Base-by-base conservation (phyloP, 2,113 vertebrate species). In the Pionites leucogaster region DNA sequence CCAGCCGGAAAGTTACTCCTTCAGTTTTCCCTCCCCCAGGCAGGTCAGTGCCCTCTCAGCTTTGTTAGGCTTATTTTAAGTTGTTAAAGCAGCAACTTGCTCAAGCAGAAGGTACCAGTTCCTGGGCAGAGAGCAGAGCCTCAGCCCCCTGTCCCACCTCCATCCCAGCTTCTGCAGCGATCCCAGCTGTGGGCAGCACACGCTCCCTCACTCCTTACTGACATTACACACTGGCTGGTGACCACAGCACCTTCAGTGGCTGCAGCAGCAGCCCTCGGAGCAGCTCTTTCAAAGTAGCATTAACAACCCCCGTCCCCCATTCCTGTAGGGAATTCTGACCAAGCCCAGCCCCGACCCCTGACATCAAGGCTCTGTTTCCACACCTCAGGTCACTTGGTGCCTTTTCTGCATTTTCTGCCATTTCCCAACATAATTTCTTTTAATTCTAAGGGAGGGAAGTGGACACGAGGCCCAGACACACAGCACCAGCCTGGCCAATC, bases 211-310 rank as follows among this genome's bases (percentile, higher is more conserved):
- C 27, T 62, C 57, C 33, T 19, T 27, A 62, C 3, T 41, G 41
- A 13, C 44, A 27, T 27, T 33, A 12, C 67, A 12, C 2, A 3
- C 24, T 3, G 1, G 1, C 14, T 11, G 5, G 29, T 7, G 46
- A 35, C 39, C 4, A 1, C 1, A 39, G 25, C 33, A n/a, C 39
- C 39, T 69, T 5, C 13, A 29, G 13, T 13, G 2, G 2, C 65
- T 19, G 18, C 81, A 50, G 19, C 59, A 37, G 4, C 52, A 4
- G 10, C n/a, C 23, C 60, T 33, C 2, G 1, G 33, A 64, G 35
- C 55, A 16, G 25, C 11, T 12, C 71, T 69, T 24, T 24, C 88
- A 31, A 22, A 55, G 41, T 13, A 46, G 33, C 5, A 1, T 15
- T 35, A 31, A 46, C 23, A 29, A 11, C 9, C 24, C 35, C 42